Evolutionary conservation across 2,113 vertebrate genomes (phyloP).

Genomic region (Solenodon paradoxus): DNA sequence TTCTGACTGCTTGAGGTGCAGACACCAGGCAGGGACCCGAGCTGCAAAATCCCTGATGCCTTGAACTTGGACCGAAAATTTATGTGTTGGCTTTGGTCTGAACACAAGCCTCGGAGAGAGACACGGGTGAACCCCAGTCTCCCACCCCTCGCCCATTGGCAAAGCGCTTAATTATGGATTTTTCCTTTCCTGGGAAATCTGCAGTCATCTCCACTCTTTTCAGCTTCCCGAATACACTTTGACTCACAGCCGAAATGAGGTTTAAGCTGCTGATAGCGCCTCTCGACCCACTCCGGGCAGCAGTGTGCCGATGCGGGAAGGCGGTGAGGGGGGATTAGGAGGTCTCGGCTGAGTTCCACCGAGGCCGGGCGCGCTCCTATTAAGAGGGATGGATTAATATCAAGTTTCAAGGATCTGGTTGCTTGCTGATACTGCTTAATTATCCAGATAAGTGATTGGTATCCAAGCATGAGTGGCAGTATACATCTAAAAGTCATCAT

Average conservation of each 20-base stretch:
- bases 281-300: constrained; percentile 78
- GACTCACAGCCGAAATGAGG: constrained; percentile 79
- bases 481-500: constrained; percentile 74
- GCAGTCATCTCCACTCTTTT: constrained; percentile 67
- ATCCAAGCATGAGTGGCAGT: constrained; percentile 80
- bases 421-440: constrained; percentile 87
- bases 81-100: background rate
- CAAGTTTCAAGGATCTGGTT: constrained; percentile 86
- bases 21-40: accelerated
- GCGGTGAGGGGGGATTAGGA: constrained; percentile 80
- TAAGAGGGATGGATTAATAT: constrained; percentile 87
- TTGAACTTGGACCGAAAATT: background rate
- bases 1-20: accelerated
- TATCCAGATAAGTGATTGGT: constrained; percentile 88
- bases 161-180: constrained; percentile 63
- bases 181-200: constrained; percentile 56
- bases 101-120: background rate
- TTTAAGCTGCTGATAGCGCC: constrained; percentile 67
- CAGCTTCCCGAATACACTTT: constrained; percentile 70
- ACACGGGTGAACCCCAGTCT: accelerated
- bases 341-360: constrained; percentile 81
- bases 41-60: background rate
- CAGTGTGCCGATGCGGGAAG: constrained; percentile 75
- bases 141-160: background rate
- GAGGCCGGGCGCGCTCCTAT: constrained; percentile 75